A percentile compares a stretch with the other conserved stretches of the same genome.
Evolutionary conservation across 2,888 invertebrate species (phyloP).

Genomic region (Glaucopsyche alexis): DNA sequence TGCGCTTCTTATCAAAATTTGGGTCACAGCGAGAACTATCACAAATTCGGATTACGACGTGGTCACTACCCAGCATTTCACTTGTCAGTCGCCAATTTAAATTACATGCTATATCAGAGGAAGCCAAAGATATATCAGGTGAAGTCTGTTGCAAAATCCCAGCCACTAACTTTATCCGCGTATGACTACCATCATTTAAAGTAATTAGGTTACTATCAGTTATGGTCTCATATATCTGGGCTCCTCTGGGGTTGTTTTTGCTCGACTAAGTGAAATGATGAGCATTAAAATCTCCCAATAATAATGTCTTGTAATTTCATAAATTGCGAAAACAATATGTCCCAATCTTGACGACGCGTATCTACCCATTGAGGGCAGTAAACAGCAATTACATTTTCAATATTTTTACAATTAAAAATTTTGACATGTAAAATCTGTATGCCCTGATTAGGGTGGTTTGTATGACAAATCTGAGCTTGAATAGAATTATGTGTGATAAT

Average conservation of each 20-base stretch:
- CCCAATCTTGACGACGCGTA: not conserved
- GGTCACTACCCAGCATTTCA: not conserved
- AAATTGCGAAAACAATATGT: not conserved
- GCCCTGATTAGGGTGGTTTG: not conserved
- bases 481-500: not conserved
- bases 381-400: conserved; percentile 4
- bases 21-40: not conserved
- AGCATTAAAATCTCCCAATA: conserved; percentile 2
- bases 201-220: conserved; percentile 7
- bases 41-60: not conserved
- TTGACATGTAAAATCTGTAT: conserved; percentile 13
- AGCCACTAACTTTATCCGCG: not conserved
- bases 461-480: not conserved
- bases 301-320: not conserved
- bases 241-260: not conserved
- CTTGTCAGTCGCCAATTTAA: not conserved
- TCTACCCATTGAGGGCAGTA: conserved; percentile 3
- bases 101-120: not conserved
- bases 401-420: conserved; percentile 15
- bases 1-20: not conserved
- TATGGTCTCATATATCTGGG: not conserved
- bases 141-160: not conserved
- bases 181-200: not conserved
- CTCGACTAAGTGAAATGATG: conserved; percentile 13
- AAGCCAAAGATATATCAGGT: too few species aligned